phyloP scores from a whole-genome alignment of 2,113 vertebrate genomes.

The Saccopteryx bilineata region DNA sequence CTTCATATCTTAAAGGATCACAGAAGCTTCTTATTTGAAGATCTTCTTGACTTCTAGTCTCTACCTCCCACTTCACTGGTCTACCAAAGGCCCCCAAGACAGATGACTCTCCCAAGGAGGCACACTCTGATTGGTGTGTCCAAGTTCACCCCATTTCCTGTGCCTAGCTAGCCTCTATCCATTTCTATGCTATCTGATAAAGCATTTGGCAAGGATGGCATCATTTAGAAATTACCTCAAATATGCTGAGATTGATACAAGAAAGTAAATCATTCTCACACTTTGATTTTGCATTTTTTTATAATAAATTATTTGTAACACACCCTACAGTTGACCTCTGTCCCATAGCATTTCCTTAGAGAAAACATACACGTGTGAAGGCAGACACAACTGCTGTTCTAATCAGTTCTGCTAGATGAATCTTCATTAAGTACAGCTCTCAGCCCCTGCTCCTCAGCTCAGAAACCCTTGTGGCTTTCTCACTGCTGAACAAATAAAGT shows the following conservation, averaged over 20 bases:
- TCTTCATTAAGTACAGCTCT: constrained; percentile 32
- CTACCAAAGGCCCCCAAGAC: not conserved
- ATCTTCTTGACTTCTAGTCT: not conserved
- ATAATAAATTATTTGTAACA: constrained; percentile 47
- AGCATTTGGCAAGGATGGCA: not conserved
- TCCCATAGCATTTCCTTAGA: not conserved
- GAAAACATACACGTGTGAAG: not conserved
- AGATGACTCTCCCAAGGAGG: not conserved
- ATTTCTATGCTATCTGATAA: not conserved
- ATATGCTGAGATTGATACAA: not conserved
- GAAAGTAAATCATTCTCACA: constrained; percentile 10
- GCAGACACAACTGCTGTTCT: not conserved
- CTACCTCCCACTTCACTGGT: not conserved
- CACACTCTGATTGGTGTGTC: not conserved
- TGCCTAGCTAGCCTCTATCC: not conserved
- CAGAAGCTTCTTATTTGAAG: not conserved
- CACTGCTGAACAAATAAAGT: not conserved
- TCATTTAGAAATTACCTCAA: constrained; percentile 42
- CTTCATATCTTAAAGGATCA: not conserved
- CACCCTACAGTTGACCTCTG: not conserved
- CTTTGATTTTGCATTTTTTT: constrained; percentile 43
- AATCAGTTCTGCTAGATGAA: constrained; percentile 15
- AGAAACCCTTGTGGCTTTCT: not conserved
- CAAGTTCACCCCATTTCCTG: not conserved
- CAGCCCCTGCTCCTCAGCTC: not conserved